Evolutionary conservation across 2,888 invertebrate genomes (phyloP), one percentile per base, ranked within the genome.

Genomic region (Odontocolon sp.): DNA sequence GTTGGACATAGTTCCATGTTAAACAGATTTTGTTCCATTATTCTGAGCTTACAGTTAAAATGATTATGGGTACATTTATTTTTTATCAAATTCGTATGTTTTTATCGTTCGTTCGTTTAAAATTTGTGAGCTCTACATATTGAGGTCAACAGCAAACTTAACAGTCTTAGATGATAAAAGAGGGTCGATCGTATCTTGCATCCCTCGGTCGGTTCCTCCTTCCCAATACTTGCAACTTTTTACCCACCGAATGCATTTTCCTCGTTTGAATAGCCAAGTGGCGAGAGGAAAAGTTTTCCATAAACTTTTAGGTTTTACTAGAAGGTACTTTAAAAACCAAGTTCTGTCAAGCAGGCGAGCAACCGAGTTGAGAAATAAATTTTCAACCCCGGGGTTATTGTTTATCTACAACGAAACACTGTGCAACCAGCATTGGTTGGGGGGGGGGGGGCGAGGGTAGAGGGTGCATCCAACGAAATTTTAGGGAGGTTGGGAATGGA

Each of bases 191-290:
- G 23, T 59, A 33, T 59, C 52, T 42, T 66, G 40, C 52, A 31
- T 57, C 50, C 33, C 28, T 11, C 6, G 38, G 36, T 31, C 40
- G 33, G 54, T 11, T 18, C 28, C 50, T 26, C 36, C 18, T 31
- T 16, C 31, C 45, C 14, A 31, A n/a, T n/a, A n/a, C n/a, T n/a
- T n/a, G 33, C 57, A 38, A 11, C 23, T 2, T 42, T 33, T 26
- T 42, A 64, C 40, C 14, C 50, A 33, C 66, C 52, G 56, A 75
- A 75, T 75, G 69, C 63, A 69, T 69, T 69, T 69, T 64, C 57
- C 75, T 59, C 75, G 69, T 75, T 64, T 26, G 75, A 69, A 75
- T 75, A 59, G 57, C 63, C 33, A 66, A 75, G 69, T 69, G 75
- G 61, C 21, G 50, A 59, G 52, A 59, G 33, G 57, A 64, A 64